phyloP scores from a whole-genome alignment of 2,888 invertebrate species.

The Aphodius granarius region DNA sequence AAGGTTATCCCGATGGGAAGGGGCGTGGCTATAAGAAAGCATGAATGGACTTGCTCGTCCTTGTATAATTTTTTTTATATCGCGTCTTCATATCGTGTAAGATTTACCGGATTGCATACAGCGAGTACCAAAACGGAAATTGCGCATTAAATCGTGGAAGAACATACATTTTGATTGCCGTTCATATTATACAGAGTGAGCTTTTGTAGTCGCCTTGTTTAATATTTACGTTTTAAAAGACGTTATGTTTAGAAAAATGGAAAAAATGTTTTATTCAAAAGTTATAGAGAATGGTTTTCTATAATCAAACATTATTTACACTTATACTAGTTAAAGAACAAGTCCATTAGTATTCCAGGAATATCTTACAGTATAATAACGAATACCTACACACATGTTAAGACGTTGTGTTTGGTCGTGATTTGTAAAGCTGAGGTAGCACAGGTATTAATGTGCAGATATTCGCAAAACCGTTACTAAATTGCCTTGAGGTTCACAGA shows the following conservation, averaged over 20 bases:
- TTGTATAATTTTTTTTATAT: not conserved
- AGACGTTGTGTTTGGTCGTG: not conserved
- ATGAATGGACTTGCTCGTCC: constrained; percentile 26
- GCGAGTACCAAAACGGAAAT: not conserved
- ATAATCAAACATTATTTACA: too few species aligned
- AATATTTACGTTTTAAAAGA: too few species aligned
- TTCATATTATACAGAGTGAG: too few species aligned
- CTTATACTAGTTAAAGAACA: too few species aligned
- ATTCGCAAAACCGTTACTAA: not conserved
- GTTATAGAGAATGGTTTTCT: too few species aligned
- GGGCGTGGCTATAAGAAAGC: constrained; percentile 22
- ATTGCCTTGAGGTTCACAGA: not conserved
- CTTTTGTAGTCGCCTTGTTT: too few species aligned
- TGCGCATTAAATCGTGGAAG: not conserved
- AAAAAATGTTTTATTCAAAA: too few species aligned
- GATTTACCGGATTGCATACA: not conserved
- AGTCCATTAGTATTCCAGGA: not conserved
- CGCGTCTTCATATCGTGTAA: not conserved
- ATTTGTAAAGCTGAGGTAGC: not conserved
- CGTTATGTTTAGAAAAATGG: too few species aligned
- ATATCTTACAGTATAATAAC: not conserved
- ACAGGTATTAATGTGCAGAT: not conserved
- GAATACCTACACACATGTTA: not conserved
- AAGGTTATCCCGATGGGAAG: constrained; percentile 25
- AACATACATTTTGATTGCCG: not conserved